Base-by-base conservation (phyloP, 2,113 vertebrate genomes). In the Nothobranchius kuhntae region DNA sequence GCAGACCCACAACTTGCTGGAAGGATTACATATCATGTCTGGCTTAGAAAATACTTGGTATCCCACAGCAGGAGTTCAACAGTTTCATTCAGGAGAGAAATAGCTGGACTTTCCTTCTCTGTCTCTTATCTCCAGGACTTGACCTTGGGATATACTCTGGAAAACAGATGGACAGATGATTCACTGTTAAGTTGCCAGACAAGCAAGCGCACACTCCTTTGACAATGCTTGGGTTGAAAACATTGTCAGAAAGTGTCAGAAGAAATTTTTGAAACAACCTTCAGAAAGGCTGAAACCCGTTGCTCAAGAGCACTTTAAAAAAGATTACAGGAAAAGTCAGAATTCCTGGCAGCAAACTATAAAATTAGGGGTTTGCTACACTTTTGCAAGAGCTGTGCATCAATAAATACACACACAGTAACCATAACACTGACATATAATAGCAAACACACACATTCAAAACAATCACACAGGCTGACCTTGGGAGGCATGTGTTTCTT, bases 401-500 rank as follows among this genome's bases (percentile, higher is more conserved):
- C 9, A 2, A 71, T 63, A 68, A 47, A 65, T 4, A 30, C 53
- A 77, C 4, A 40, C 38, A 40, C 6, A 3, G 58, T 55, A 48
- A 68, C 35, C 45, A 54, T 55, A 56, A 66, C 46, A 61, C 50
- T 57, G 36, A 10, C 42, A 74, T 64, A 52, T 40, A 40, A 40
- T 40, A 40, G 38, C 6, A 68, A 81, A 3, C 56, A 67, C 50
- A 68, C 58, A 68, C 47, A 71, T 58, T 71, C 38, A 2, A 7
- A 30, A 52, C 6, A 72, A 67, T 65, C 53, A 60, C 46, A 66
- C n/a, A 54, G 50, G 61, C 13, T 58, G 10, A 59, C 53, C 40
- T 36, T 40, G 64, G 59, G 6, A 21, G 48, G 68, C 71, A 51
- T 71, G 30, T 65, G 77, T 65, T 58, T 65, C 26, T 71, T 58